phyloP scores from a whole-genome alignment of 2,797 vertebrate genomes.

The Ctenopoma kingsleyae region DNA sequence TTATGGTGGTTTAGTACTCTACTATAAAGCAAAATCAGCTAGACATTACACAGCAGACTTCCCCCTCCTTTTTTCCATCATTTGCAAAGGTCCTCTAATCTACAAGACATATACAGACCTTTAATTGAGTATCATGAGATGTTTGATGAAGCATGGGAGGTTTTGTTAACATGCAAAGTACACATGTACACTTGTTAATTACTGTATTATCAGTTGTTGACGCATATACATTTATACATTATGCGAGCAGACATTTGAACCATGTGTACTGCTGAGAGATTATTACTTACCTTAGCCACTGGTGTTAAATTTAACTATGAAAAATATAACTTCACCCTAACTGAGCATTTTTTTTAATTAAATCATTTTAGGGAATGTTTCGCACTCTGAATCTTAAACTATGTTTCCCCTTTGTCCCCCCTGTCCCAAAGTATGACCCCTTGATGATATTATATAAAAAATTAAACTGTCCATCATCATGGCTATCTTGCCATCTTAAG shows the following conservation, averaged over 20 bases:
- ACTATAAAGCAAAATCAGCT: slow-evolving; percentile 75
- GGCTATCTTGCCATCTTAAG: slow-evolving; percentile 87
- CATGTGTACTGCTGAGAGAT: slow-evolving; percentile 29
- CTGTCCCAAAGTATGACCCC: slow-evolving; percentile 42
- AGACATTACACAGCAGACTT: slow-evolving; percentile 64
- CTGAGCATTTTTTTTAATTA: slow-evolving; percentile 5
- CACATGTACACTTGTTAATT: slow-evolving; percentile 49
- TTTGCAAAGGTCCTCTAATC: slow-evolving; percentile 73
- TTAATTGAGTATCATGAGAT: slow-evolving; percentile 76
- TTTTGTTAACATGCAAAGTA: slow-evolving; percentile 71
- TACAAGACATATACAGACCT: slow-evolving; percentile 66
- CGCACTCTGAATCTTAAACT: slow-evolving; percentile 19
- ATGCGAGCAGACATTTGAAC: slow-evolving; percentile 47
- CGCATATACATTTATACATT: slow-evolving; percentile 45
- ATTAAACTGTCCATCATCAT: slow-evolving; percentile 80
- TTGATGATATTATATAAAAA: slow-evolving; percentile 83
- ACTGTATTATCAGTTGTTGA: slow-evolving; percentile 54
- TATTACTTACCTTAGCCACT: slow-evolving; percentile 53
- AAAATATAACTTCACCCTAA: background rate
- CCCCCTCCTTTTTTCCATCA: slow-evolving; percentile 62
- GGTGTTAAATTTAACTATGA: slow-evolving; percentile 37
- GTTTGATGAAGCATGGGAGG: slow-evolving; percentile 72
- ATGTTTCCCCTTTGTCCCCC: slow-evolving; percentile 15
- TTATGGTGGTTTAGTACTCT: slow-evolving; percentile 72
- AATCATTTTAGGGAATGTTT: slow-evolving; percentile 26